These are phyloP conservation scores for Stenchaetothrips biformis DNA, from an alignment of 2,888 invertebrate species.

Conservation along the genomic window DNA sequence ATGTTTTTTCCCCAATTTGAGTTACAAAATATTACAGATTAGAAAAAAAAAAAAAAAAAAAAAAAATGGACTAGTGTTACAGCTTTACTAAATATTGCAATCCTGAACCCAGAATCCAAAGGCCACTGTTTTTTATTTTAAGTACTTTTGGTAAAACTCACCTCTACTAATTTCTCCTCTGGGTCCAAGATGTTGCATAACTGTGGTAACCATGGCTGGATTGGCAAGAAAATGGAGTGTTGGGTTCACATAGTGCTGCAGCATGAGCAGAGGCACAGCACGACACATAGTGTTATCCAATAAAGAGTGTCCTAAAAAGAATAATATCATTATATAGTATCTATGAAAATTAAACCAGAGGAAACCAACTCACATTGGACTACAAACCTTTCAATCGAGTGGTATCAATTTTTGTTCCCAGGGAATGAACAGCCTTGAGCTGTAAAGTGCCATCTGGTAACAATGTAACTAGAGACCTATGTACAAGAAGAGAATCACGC, in stretches of 20 bases:
- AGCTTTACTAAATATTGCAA: conserved; percentile 3
- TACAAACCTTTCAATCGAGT: conserved; percentile 36
- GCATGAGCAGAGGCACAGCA: conserved; percentile 64
- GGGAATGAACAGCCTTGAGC: conserved; percentile 36
- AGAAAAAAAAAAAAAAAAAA: conserved; percentile 29
- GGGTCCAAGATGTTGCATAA: conserved; percentile 43
- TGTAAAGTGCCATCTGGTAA: conserved; percentile 35
- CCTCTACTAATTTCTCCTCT: conserved; percentile 43
- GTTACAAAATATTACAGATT: not conserved
- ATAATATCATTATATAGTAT: conserved; percentile 2
- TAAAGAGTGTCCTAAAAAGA: conserved; percentile 55
- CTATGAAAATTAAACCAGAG: not conserved
- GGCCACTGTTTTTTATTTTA: too few relatives aligned
- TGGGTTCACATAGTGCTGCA: conserved; percentile 74
- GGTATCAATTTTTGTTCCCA: conserved; percentile 34
- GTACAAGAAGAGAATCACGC: conserved; percentile 36
- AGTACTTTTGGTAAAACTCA: conserved; percentile 35
- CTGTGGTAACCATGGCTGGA: conserved; percentile 55
- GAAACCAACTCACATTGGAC: not conserved
- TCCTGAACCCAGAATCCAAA: too few relatives aligned
- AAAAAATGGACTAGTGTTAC: conserved; percentile 28
- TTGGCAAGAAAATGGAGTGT: conserved; percentile 63
- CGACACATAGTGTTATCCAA: conserved; percentile 61
- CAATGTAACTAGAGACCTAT: conserved; percentile 38
- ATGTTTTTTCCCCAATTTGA: too few relatives aligned